phyloP scores from a whole-genome alignment of 2,113 vertebrate species.

The Numenius arquata region DNA sequence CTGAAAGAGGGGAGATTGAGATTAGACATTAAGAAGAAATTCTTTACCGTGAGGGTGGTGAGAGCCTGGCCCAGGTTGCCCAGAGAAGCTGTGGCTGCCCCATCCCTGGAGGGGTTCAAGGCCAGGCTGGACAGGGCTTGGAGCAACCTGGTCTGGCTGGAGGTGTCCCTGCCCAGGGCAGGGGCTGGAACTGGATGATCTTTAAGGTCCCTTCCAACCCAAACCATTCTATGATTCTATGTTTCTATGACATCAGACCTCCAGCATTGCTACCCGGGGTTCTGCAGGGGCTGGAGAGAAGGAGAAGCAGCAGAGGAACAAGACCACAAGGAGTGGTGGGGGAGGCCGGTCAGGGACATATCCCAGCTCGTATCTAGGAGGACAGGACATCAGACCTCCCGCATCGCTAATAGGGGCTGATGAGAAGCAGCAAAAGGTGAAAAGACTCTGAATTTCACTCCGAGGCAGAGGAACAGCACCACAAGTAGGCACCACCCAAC shows the following conservation, averaged over 20 bases:
- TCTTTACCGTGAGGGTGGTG: no score
- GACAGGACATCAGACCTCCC: neutral
- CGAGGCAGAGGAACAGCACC: fast-evolving
- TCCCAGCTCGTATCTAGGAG: fast-evolving
- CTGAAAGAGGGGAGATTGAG: no score
- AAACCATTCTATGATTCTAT: no score
- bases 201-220: no score
- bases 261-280: neutral
- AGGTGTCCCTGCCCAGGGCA: no score
- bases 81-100: no score
- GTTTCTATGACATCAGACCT: neutral
- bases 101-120: no score
- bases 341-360: neutral
- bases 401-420: neutral
- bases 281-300: neutral
- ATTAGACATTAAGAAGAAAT: no score
- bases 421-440: neutral
- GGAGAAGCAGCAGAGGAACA: neutral
- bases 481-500: neutral
- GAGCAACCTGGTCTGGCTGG: no score
- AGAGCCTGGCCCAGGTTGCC: no score
- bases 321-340: neutral
- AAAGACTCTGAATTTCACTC: fast-evolving
- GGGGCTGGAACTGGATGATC: no score
- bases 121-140: no score